Evolutionary conservation across 2,113 vertebrate species (phyloP).

Genomic region (Willisornis vidua): DNA sequence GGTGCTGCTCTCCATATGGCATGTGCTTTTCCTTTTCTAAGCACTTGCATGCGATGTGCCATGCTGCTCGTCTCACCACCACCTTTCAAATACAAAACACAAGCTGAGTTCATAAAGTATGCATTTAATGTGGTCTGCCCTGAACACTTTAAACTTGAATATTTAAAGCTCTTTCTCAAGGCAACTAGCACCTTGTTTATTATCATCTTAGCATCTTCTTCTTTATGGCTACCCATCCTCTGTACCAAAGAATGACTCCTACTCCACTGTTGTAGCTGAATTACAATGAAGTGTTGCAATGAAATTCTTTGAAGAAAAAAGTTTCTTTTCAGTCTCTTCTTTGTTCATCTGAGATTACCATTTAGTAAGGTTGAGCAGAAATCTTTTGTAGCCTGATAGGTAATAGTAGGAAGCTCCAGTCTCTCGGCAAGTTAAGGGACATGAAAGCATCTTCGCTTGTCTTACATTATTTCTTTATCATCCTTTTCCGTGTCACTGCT

Average conservation of each 20-base stretch:
- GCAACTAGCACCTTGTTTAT: neutral
- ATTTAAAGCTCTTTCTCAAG: neutral
- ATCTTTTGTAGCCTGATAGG: neutral
- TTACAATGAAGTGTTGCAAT: neutral
- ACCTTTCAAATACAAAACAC: neutral
- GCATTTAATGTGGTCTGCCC: slow-evolving; percentile 29
- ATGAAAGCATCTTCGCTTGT: neutral
- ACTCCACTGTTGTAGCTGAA: neutral
- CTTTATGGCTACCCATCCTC: neutral
- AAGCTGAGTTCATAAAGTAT: neutral
- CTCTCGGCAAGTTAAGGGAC: neutral
- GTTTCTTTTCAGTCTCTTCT: neutral
- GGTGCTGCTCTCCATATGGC: neutral
- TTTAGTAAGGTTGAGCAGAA: neutral
- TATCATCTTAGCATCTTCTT: neutral
- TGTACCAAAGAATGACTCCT: neutral
- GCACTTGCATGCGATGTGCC: neutral
- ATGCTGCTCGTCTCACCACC: neutral
- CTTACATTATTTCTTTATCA: slow-evolving; percentile 11
- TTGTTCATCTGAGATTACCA: neutral
- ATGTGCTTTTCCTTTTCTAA: neutral
- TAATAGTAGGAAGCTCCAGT: neutral
- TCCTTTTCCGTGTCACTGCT: slow-evolving; percentile 63
- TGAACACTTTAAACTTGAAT: neutral
- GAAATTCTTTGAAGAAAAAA: slow-evolving; percentile 28